phyloP scores from a whole-genome alignment of 2,888 invertebrate genomes.

The Tryphoninae sp. region DNA sequence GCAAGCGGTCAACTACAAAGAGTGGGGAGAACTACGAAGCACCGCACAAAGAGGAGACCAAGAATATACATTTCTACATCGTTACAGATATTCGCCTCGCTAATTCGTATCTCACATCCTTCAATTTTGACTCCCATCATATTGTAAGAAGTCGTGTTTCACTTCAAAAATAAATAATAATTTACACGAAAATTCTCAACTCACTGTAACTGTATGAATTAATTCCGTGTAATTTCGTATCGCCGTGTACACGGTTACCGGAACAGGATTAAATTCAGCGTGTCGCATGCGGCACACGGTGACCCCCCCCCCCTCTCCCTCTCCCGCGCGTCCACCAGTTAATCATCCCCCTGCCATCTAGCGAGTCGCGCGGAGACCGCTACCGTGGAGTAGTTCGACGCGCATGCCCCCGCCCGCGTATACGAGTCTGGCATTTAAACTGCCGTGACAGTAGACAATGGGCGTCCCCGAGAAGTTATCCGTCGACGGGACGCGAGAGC shows the following conservation, averaged over 20 bases:
- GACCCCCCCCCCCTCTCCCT: conserved; percentile 6
- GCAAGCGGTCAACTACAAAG: too few species aligned
- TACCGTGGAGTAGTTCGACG: conserved; percentile 17
- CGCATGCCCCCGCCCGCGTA: background rate
- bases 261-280: conserved; percentile 55
- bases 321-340: conserved; percentile 17
- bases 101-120: too few species aligned
- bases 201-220: background rate
- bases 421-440: conserved; percentile 54
- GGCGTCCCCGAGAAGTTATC: conserved; percentile 53
- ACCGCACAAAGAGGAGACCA: too few species aligned
- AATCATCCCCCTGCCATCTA: conserved; percentile 32
- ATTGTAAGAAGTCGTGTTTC: too few species aligned
- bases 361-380: background rate
- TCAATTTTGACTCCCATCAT: too few species aligned
- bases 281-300: conserved; percentile 12
- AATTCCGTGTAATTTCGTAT: conserved; percentile 14
- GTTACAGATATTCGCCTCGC: too few species aligned
- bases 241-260: conserved; percentile 28
- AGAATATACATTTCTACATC: too few species aligned
- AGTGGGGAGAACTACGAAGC: too few species aligned
- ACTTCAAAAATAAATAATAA: background rate
- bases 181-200: background rate
- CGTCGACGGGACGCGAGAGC: conserved; percentile 31
- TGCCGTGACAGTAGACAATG: conserved; percentile 58